Conservation (phyloP, 1,140 invertebrate species). For the Glossosoma conforme region DNA sequence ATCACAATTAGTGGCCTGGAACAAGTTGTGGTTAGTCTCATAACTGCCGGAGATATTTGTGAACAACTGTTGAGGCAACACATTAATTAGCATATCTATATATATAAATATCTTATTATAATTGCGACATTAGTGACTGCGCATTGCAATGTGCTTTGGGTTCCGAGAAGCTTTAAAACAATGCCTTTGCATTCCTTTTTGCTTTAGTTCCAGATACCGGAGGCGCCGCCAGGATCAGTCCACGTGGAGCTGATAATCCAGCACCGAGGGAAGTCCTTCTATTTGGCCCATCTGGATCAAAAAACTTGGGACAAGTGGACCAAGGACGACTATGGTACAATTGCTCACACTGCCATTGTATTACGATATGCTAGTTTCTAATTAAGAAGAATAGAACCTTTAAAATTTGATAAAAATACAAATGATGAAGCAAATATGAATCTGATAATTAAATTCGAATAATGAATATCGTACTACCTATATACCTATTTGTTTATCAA, state of each 20-base stretch:
- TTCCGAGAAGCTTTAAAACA: too few relatives aligned
- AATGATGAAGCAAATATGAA: not conserved
- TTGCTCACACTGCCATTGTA: not conserved
- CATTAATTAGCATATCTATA: too few relatives aligned
- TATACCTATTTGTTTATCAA: not conserved
- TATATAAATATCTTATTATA: too few relatives aligned
- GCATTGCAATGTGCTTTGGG: too few relatives aligned
- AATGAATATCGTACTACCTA: not conserved
- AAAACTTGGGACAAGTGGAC: constrained; percentile 27
- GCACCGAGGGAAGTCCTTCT: constrained; percentile 23
- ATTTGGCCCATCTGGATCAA: constrained; percentile 24
- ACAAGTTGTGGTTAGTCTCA: too few relatives aligned
- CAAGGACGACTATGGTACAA: constrained; percentile 16
- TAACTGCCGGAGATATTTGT: too few relatives aligned
- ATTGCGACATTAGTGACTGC: too few relatives aligned
- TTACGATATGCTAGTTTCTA: not conserved
- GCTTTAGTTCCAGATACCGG: too few relatives aligned
- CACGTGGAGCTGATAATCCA: constrained; percentile 27
- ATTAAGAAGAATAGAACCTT: not conserved
- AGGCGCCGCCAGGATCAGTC: constrained; percentile 9
- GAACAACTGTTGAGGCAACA: too few relatives aligned
- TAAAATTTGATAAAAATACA: not conserved
- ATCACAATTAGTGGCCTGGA: too few relatives aligned
- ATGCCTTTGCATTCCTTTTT: too few relatives aligned
- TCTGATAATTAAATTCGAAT: not conserved